phyloP scores from a whole-genome alignment of 2,113 vertebrate species.

The Bos taurus region DNA sequence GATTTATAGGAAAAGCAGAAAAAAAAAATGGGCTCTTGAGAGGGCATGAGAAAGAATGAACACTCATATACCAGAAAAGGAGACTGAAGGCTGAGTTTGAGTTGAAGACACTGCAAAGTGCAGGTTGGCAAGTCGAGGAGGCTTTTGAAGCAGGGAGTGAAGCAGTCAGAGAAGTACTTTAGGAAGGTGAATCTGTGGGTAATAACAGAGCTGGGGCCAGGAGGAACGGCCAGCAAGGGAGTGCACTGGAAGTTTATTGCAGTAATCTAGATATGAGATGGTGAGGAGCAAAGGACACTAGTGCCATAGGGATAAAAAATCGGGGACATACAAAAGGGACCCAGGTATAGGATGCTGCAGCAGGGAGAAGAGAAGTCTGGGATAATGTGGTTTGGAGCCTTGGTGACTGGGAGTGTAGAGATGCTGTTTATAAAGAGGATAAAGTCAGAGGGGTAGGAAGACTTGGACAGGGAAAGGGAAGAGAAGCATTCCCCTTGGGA shows the following conservation, averaged over 20 bases:
- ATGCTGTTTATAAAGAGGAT: not conserved
- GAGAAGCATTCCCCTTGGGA: not conserved
- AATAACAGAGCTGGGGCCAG: not conserved
- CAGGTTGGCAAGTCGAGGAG: not conserved
- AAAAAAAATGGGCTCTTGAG: not conserved
- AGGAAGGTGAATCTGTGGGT: not conserved
- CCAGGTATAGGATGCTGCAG: not conserved
- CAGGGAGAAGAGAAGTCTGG: not conserved
- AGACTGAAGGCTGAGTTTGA: not conserved
- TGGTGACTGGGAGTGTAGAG: not conserved
- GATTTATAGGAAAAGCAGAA: conserved; percentile 48
- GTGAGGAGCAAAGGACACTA: not conserved
- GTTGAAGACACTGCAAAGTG: not conserved
- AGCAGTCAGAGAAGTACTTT: not conserved
- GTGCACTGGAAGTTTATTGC: not conserved
- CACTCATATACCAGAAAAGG: not conserved
- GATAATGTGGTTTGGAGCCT: not conserved
- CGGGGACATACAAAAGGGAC: not conserved
- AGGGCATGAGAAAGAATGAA: conserved; percentile 33
- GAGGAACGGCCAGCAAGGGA: not conserved
- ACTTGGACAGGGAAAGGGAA: not conserved
- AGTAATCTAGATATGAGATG: not conserved
- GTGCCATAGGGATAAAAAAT: not conserved
- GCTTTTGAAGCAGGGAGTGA: not conserved
- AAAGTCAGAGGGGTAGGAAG: not conserved